phyloP scores from a whole-genome alignment of 2,888 invertebrate genomes.

The Autographa gamma region DNA sequence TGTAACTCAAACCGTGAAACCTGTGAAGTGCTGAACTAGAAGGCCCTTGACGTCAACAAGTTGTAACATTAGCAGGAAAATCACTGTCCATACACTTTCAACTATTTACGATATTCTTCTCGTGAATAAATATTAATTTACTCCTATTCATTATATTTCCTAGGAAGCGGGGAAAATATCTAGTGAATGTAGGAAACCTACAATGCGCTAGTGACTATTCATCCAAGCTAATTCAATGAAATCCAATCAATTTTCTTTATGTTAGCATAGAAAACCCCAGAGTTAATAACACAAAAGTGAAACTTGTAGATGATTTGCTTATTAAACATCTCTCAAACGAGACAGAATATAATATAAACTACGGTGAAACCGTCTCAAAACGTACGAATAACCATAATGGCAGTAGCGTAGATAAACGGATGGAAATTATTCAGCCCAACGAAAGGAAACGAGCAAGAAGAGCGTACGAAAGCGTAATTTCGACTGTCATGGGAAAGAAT shows the following conservation, averaged over 20 bases:
- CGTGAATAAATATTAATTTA: neutral
- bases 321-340: conserved; percentile 23
- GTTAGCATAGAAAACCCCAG: neutral
- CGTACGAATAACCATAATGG: conserved; percentile 70
- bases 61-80: conserved; percentile 1
- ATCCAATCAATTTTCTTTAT: neutral
- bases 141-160: no score
- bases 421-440: conserved; percentile 71
- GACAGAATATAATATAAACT: conserved; percentile 37
- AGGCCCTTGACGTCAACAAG: conserved; percentile 7
- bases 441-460: conserved; percentile 70
- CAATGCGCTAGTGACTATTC: neutral
- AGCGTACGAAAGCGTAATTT: conserved; percentile 68
- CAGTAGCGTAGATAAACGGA: conserved; percentile 82
- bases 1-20: neutral
- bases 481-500: conserved; percentile 49
- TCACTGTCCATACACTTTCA: neutral
- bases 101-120: neutral
- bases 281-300: conserved; percentile 22
- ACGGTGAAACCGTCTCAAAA: conserved; percentile 66
- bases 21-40: neutral
- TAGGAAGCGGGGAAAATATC: no score
- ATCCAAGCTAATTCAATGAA: neutral
- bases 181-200: neutral
- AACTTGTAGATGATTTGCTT: conserved; percentile 16